A percentile compares a stretch with the other conserved stretches of the same genome.
These are phyloP conservation scores for Amphibalanus amphitrite DNA, from an alignment of 1,140 invertebrate species.

Conservation along the genomic window DNA sequence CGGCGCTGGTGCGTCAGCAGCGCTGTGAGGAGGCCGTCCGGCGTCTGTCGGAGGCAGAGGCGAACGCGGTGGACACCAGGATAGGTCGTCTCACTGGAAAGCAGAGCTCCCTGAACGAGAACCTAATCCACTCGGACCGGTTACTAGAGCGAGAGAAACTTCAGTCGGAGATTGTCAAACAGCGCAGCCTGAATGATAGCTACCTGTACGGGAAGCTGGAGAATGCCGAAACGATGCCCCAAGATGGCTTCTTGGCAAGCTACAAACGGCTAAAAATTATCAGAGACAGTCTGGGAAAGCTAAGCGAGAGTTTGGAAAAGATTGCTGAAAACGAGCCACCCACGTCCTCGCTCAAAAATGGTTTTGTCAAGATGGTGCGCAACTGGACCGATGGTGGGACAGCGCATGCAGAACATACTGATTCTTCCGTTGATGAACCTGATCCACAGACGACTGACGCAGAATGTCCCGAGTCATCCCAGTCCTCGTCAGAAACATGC, in stretches of 20 bases:
- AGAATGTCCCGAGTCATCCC: too few relatives aligned
- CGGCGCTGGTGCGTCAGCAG: conserved; percentile 5
- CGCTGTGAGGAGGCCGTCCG: too few relatives aligned
- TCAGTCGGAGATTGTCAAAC: conserved; percentile 70
- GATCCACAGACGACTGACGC: too few relatives aligned
- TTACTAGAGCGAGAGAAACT: conserved; percentile 62
- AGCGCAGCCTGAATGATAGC: conserved; percentile 71
- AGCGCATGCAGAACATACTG: too few relatives aligned
- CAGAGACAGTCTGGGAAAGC: conserved; percentile 56
- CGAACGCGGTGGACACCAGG: neutral
- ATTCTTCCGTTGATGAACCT: too few relatives aligned
- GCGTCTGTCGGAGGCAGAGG: neutral
- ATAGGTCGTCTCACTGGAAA: conserved; percentile 29
- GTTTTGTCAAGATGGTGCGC: conserved; percentile 17
- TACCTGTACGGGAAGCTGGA: conserved; percentile 48
- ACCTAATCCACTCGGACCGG: conserved; percentile 57
- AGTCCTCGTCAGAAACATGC: too few relatives aligned
- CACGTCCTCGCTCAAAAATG: conserved; percentile 16
- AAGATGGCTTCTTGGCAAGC: conserved; percentile 50
- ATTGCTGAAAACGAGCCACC: conserved; percentile 12
- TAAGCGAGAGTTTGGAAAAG: conserved; percentile 17
- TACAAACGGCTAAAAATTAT: conserved; percentile 62
- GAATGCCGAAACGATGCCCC: conserved; percentile 40
- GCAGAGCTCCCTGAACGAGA: conserved; percentile 73
- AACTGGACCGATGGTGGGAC: neutral